Evolutionary conservation across 1,140 invertebrate genomes (phyloP), one percentile per base, ranked within the genome.

Genomic region (Sminthurides bifidus): DNA sequence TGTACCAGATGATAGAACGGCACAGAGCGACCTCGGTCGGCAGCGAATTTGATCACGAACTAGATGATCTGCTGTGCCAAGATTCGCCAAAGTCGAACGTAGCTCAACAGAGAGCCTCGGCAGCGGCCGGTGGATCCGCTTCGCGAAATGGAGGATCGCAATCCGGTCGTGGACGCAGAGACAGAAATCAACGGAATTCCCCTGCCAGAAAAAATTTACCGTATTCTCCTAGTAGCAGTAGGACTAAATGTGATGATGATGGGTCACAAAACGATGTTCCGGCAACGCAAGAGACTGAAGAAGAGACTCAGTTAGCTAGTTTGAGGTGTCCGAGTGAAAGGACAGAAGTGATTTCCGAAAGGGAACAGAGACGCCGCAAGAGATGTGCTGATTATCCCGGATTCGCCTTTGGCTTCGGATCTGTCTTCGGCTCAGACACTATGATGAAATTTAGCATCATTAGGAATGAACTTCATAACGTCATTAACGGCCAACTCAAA

Each of bases 381-480:
- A 75, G 86, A 70, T 91, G 87, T 70, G 80, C 87, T 3, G 89
- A 92, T 69, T 94, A 93, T 74, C 90, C 89, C 0, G 90, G 90
- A 3, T 72, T 94, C 8, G 87, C 87, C 0, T 91, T 93, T 66
- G 88, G 87, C 21, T 57, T 65, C 30, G 81, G 81, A 58, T 91
- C 88, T 21, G 86, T 92, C 67, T 93, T 96, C 71, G 92, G 87
- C 68, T 94, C 92, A 43, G 92, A 94, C 70, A 94, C 92, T 2
- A 84, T 94, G 81, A 95, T 97, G 83, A 95, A 93, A 74, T 94
- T 95, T 74, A 90, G 83, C 69, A 84, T 97, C 45, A 96, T 97
- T 68, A 82, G 83, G 69, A 95, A 95, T 73, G 93, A 96, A 76
- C 79, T 97, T 66, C 89, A 95, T 75, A 96, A 96, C 77, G 92